Base-by-base conservation (phyloP, 2,888 invertebrate species). In the Pomacea canaliculata region DNA sequence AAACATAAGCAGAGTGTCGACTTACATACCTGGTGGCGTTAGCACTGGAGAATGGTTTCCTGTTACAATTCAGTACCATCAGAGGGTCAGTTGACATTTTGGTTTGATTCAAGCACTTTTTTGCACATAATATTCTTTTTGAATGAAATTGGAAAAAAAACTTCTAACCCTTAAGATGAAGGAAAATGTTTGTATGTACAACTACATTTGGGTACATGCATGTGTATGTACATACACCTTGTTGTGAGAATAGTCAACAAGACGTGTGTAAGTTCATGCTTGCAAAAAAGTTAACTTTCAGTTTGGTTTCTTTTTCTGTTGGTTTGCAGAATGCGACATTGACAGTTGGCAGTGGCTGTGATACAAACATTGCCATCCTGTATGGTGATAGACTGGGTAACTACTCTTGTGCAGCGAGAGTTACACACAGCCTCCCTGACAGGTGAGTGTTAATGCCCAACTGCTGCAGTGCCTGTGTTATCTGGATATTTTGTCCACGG, bases 31-130 rank as follows among this genome's bases (percentile, higher is more conserved):
- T 0, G 93, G 93, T 0, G 94, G 95, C 1, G 94, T 98, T 0
- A 94, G 95, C 1, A 96, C 98, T 88, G 98, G 98, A 0, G 91
- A 93, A 67, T 98, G 98, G 98, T 97, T 98, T 90, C 93, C 94
- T 10, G 95, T 97, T 5, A 94, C 94, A 79, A 93, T 98, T 0
- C 92, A 93, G 23, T 98, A 98, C 89, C 94, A 95, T 79, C 97
- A 98, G 89, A 94, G 94, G 92, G 94, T 94, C 81, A 85, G 88
- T 84, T 46, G 18, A 48, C 12, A 68, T 16, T 37, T 68, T 27
- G 37, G 37, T 37, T n/a, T 27, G 8, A 10, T 56, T 56, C 51
- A 56, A 16, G 16, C 16, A 56, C 37, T 37, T 56, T 56, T 56
- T 56, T 16, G 12, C 27, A 5, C 12, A 1, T 65, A 16, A 16